Conservation (phyloP, 2,797 vertebrate genomes). For the Eulemur rubriventer region DNA sequence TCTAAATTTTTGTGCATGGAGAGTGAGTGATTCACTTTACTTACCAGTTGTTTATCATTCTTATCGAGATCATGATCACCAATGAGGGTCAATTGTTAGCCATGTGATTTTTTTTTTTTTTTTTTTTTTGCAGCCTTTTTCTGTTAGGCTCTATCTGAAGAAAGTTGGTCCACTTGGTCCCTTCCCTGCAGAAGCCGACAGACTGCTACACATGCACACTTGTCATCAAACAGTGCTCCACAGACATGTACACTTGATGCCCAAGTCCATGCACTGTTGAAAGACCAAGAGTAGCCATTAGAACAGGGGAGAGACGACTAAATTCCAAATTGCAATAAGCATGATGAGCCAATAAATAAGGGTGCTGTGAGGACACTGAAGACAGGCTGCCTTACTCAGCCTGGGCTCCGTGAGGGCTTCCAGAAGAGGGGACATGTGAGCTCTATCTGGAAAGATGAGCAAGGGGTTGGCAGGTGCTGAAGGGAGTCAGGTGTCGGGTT, state of each 20-base stretch:
- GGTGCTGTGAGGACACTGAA: slow-evolving; percentile 45
- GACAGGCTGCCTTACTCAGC: background rate
- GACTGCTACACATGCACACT: too few relatives aligned
- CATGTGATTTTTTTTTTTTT: background rate
- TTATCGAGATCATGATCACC: background rate
- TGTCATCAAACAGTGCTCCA: background rate
- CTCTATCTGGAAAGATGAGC: slow-evolving; percentile 57
- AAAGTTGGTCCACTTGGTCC: background rate
- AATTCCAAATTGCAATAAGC: background rate
- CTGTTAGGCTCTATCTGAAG: background rate
- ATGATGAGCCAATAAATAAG: background rate
- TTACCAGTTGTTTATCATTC: background rate
- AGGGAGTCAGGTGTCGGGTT: background rate
- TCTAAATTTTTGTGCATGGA: background rate
- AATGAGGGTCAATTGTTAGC: background rate
- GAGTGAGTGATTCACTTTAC: background rate
- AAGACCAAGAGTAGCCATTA: background rate
- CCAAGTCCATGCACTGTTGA: background rate
- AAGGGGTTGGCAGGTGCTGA: slow-evolving; percentile 11
- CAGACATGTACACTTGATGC: background rate
- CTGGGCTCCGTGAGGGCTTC: slow-evolving; percentile 37
- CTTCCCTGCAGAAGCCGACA: background rate
- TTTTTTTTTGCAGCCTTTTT: background rate
- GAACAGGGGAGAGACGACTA: background rate
- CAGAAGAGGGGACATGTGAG: slow-evolving; percentile 54